phyloP scores from a whole-genome alignment of 2,113 vertebrate species.

The Cyprichromis sp. region DNA sequence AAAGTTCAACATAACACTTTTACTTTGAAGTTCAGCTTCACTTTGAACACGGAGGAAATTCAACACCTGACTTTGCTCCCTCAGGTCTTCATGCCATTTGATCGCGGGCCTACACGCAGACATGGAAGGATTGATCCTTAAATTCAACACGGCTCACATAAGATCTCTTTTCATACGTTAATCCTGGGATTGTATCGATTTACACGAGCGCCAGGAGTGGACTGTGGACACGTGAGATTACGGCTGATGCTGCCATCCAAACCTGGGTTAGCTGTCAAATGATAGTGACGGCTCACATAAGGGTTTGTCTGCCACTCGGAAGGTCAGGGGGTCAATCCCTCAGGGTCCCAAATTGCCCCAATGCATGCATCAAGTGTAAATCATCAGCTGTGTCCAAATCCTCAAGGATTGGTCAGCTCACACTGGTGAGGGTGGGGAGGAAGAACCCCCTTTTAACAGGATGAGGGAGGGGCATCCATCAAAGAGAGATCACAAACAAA shows the following conservation, averaged over 20 bases:
- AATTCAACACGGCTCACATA: neutral
- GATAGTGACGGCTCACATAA: rapidly evolving
- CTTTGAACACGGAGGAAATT: neutral
- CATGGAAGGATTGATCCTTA: neutral
- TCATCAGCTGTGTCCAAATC: neutral
- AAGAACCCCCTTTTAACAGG: neutral
- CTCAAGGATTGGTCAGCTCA: neutral
- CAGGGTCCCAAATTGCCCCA: neutral
- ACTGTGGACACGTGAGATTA: neutral
- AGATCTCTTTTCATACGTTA: neutral
- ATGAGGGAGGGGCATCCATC: neutral
- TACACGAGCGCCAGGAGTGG: neutral
- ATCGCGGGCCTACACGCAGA: neutral
- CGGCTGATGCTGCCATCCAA: neutral
- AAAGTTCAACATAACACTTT: neutral
- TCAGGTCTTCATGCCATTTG: neutral
- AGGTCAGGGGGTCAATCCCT: neutral
- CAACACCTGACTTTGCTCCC: neutral
- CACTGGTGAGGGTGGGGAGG: neutral
- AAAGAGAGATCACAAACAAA: neutral
- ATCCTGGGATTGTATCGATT: neutral
- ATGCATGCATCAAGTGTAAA: neutral
- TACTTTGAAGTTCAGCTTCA: neutral
- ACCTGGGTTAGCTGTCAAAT: neutral
- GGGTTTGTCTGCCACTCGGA: neutral